A percentile compares a stretch with the other conserved stretches of the same genome.
These are phyloP conservation scores for Pachycephala philippinensis DNA, from an alignment of 2,113 vertebrate genomes.

Conservation along the genomic window DNA sequence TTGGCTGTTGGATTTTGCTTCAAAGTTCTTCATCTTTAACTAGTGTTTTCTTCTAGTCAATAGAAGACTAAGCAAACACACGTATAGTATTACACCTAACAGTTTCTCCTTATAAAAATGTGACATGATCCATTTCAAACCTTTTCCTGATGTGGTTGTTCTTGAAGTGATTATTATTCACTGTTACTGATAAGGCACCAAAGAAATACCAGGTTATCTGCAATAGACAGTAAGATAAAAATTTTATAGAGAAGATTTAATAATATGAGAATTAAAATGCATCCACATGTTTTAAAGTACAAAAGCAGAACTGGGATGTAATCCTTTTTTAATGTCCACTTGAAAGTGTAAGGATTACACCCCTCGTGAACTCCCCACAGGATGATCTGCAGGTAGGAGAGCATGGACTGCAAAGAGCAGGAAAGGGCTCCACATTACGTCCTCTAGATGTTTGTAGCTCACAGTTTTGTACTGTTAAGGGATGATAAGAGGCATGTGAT, in stretches of 20 bases:
- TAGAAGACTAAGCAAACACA: not conserved
- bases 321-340: rapidly evolving
- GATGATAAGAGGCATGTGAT: not conserved
- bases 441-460: not conserved
- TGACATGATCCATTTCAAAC: not conserved
- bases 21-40: not conserved
- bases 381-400: not conserved
- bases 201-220: not conserved
- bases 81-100: not conserved
- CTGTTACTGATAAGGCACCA: not conserved
- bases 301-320: not conserved
- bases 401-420: not conserved
- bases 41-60: not conserved
- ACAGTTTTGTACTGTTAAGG: not conserved
- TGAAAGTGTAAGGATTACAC: not conserved
- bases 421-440: not conserved
- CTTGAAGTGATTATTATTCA: not conserved
- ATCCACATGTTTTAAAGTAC: not conserved
- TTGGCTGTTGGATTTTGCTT: not conserved
- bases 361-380: not conserved
- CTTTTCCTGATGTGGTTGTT: not conserved
- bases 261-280: not conserved
- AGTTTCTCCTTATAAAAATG: not conserved
- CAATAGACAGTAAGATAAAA: not conserved
- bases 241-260: not conserved